A percentile compares a stretch with the other conserved stretches of the same genome.
Conservation (phyloP, 2,888 invertebrate species). For the Scaptomyza flava region DNA sequence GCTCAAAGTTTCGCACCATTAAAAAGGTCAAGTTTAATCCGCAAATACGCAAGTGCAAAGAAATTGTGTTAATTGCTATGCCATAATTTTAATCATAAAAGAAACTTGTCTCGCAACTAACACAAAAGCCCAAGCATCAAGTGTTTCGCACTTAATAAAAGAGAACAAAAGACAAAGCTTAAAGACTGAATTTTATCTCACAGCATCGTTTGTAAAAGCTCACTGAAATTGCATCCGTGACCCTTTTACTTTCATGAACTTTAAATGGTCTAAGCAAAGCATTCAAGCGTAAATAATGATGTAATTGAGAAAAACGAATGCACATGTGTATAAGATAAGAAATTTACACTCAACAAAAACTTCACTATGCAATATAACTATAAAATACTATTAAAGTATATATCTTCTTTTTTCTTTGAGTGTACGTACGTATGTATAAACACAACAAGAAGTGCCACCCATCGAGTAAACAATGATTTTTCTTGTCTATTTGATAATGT, state of each 20-base stretch:
- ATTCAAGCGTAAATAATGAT: conserved; percentile 56
- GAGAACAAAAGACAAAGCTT: conserved; percentile 30
- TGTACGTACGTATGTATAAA: conserved; percentile 19
- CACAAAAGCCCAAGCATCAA: conserved; percentile 24
- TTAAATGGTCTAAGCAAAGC: conserved; percentile 25
- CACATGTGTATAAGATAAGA: not conserved
- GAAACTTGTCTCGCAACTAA: conserved; percentile 20
- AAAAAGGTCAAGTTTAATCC: conserved; percentile 64
- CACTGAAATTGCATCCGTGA: conserved; percentile 27
- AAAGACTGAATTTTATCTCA: conserved; percentile 10
- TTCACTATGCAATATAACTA: too few species aligned
- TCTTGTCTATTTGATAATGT: conserved; percentile 46
- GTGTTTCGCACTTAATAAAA: conserved; percentile 37
- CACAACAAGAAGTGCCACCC: conserved; percentile 48
- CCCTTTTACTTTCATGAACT: conserved; percentile 34
- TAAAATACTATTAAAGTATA: not conserved
- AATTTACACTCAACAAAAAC: conserved; percentile 1
- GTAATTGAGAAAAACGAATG: conserved; percentile 59
- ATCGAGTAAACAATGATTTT: conserved; percentile 61
- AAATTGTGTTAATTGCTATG: conserved; percentile 54
- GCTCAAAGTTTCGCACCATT: not conserved
- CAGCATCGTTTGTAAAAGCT: conserved; percentile 28
- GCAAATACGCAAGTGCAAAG: conserved; percentile 25
- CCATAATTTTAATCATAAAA: conserved; percentile 56
- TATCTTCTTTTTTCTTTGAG: not conserved